A percentile compares a stretch with the other conserved stretches of the same genome.
These are phyloP conservation scores for Brienomyrus longianalis DNA, from an alignment of 2,113 vertebrate genomes.

Conservation along the genomic window DNA sequence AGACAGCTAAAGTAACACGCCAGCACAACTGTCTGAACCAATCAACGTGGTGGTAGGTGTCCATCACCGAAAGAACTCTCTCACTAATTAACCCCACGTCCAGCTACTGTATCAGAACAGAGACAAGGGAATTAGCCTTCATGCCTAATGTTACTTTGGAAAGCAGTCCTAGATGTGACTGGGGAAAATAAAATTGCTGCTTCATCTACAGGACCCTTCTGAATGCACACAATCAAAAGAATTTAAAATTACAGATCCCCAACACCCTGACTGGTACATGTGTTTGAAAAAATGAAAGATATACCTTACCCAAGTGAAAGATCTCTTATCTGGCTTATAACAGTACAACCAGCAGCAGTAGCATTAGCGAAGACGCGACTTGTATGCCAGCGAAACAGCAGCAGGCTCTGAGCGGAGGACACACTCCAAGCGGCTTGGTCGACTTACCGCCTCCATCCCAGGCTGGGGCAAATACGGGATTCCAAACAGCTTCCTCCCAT, in stretches of 20 bases:
- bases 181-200: background rate
- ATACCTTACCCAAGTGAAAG: background rate
- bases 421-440: background rate
- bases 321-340: background rate
- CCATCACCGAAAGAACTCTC: background rate
- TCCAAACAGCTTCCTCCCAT: slow-evolving; percentile 92
- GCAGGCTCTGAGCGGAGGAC: background rate
- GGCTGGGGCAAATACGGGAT: slow-evolving; percentile 81
- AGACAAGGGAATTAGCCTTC: background rate
- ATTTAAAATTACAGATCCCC: background rate
- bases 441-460: slow-evolving; percentile 84
- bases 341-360: background rate
- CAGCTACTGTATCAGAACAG: background rate
- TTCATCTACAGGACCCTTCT: background rate
- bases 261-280: background rate
- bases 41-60: background rate
- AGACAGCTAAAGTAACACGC: background rate
- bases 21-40: background rate
- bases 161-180: background rate
- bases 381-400: background rate
- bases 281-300: background rate
- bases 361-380: background rate
- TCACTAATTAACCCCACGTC: background rate
- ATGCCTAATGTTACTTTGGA: background rate
- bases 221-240: background rate